These are phyloP conservation scores for Caranx ignobilis DNA, from an alignment of 2,113 vertebrate genomes.

Conservation along the genomic window DNA sequence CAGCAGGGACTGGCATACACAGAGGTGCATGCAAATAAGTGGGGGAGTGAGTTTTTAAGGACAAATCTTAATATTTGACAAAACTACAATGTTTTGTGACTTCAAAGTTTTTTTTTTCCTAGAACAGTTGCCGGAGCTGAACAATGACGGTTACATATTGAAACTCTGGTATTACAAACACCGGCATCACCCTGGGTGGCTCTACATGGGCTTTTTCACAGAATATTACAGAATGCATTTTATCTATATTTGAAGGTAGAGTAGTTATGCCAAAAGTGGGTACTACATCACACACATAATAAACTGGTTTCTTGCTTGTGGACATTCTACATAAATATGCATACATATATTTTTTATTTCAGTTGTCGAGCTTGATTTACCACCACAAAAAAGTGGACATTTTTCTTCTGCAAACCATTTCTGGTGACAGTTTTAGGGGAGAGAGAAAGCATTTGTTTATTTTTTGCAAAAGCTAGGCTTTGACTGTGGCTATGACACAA, in stretches of 20 bases:
- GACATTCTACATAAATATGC: neutral
- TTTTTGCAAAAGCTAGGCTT: neutral
- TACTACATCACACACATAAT: neutral
- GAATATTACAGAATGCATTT: neutral
- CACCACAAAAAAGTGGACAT: neutral
- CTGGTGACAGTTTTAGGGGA: neutral
- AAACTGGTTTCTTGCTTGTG: neutral
- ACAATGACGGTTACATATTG: constrained; percentile 4
- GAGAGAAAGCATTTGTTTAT: neutral
- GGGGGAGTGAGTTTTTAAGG: constrained; percentile 26
- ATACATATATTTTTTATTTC: neutral
- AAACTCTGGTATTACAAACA: constrained; percentile 11
- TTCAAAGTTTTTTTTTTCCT: constrained; percentile 27
- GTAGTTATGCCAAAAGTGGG: neutral
- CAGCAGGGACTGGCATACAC: constrained; percentile 47
- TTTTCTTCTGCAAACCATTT: neutral
- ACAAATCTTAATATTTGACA: constrained; percentile 54
- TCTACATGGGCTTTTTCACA: neutral
- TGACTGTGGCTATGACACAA: neutral
- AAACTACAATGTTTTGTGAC: constrained; percentile 28
- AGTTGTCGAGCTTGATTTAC: neutral
- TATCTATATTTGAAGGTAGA: neutral
- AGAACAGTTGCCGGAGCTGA: constrained; percentile 6
- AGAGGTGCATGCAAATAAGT: constrained; percentile 55
- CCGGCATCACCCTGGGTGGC: neutral